Evolutionary conservation across 1,140 invertebrate genomes (phyloP).

Genomic region (Drosophila willistoni): DNA sequence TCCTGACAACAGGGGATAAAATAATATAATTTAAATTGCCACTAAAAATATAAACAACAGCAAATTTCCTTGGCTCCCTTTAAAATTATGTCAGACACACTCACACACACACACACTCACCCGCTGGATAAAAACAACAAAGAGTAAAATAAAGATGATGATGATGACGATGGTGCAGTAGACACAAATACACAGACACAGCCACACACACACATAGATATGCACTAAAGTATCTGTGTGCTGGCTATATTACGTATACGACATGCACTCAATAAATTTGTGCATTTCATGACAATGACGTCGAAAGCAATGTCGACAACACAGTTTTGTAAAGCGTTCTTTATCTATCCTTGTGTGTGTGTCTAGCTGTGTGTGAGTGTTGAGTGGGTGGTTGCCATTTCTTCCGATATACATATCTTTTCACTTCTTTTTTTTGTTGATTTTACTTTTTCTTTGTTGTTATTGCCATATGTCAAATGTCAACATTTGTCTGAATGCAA

Average conservation of each 20-base stretch:
- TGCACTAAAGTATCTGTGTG: slow-evolving; percentile 23
- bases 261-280: slow-evolving; percentile 71
- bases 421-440: slow-evolving; percentile 31
- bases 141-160: slow-evolving; percentile 1
- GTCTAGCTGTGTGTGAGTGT: slow-evolving; percentile 3
- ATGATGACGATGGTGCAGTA: not conserved
- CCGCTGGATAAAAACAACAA: slow-evolving; percentile 8
- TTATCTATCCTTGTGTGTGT: slow-evolving; percentile 3
- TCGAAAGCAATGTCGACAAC: slow-evolving; percentile 22
- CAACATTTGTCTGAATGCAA: slow-evolving; percentile 48
- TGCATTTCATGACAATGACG: slow-evolving; percentile 69
- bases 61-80: slow-evolving; percentile 27
- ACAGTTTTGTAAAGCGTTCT: slow-evolving; percentile 33
- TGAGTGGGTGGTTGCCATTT: slow-evolving; percentile 39
- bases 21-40: slow-evolving; percentile 50
- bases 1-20: slow-evolving; percentile 20
- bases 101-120: slow-evolving; percentile 32
- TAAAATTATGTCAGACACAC: slow-evolving; percentile 52
- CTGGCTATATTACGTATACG: slow-evolving; percentile 57
- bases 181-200: not conserved
- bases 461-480: slow-evolving; percentile 42
- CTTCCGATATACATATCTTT: slow-evolving; percentile 18
- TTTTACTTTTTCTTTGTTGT: slow-evolving; percentile 16
- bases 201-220: not conserved
- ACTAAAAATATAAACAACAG: slow-evolving; percentile 69